Evolutionary conservation across 2,888 invertebrate species (phyloP).

Genomic region (Cordylochernes scorpioides): DNA sequence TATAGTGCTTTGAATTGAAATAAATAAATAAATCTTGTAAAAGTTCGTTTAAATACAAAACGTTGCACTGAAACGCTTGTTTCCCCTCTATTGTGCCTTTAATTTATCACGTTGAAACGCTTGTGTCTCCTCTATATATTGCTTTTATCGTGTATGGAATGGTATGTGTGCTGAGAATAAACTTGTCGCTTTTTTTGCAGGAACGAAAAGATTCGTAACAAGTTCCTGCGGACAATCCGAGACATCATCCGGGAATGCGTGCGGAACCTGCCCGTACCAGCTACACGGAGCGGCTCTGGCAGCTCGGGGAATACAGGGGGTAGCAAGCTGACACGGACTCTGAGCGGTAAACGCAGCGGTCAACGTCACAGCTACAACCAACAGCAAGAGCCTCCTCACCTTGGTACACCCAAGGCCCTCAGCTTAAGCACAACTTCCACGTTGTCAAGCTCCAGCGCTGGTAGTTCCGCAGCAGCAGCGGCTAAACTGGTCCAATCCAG

Average conservation of each 20-base stretch:
- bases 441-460: conserved; percentile 70
- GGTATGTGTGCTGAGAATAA: neutral
- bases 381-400: conserved; percentile 25
- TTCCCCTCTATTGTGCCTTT: no score
- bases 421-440: conserved; percentile 78
- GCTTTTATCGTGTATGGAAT: no score
- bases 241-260: conserved; percentile 92
- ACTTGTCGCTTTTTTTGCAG: conserved; percentile 26
- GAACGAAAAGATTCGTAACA: conserved; percentile 82
- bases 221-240: conserved; percentile 82
- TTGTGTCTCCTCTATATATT: no score
- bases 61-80: no score
- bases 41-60: no score
- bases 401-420: conserved; percentile 79
- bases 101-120: no score
- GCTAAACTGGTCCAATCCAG: conserved; percentile 77
- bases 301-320: conserved; percentile 3
- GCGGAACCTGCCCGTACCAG: conserved; percentile 53
- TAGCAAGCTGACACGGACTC: conserved; percentile 28
- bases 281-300: conserved; percentile 5
- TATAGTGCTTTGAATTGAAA: no score
- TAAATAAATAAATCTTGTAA: no score
- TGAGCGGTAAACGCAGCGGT: conserved; percentile 45
- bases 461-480: conserved; percentile 40
- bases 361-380: conserved; percentile 48